Evolutionary conservation across 2,113 vertebrate species (phyloP).

Genomic region (Platycercus adscitus): DNA sequence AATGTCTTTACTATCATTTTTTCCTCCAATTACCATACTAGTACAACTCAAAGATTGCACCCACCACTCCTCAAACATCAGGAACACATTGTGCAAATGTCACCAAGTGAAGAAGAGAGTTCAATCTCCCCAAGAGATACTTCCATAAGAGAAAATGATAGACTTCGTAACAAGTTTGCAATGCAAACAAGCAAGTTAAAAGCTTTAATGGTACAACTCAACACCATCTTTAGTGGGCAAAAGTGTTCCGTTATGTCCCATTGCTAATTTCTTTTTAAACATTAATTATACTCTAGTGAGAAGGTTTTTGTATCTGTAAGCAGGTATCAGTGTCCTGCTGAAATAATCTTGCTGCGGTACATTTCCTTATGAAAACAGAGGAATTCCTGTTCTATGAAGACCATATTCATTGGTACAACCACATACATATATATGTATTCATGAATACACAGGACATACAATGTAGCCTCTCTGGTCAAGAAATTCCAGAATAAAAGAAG

Average conservation of each 20-base stretch:
- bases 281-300: not conserved
- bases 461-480: not conserved
- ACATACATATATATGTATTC: accelerated
- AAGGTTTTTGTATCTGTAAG: slow-evolving; percentile 19
- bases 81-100: not conserved
- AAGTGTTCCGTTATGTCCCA: slow-evolving; percentile 5
- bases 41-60: not conserved
- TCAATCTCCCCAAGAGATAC: slow-evolving; percentile 30
- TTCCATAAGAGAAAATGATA: slow-evolving; percentile 37
- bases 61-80: slow-evolving; percentile 1
- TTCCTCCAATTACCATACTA: not conserved
- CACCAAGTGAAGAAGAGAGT: not conserved
- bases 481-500: not conserved
- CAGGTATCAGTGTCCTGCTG: not conserved
- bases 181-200: slow-evolving; percentile 52
- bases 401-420: not conserved
- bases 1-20: not conserved
- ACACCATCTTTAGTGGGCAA: slow-evolving; percentile 37
- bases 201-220: slow-evolving; percentile 49
- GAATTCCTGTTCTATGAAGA: not conserved
- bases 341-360: not conserved
- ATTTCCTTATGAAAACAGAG: not conserved
- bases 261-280: slow-evolving; percentile 43
- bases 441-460: not conserved
- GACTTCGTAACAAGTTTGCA: slow-evolving; percentile 31